phyloP scores from a whole-genome alignment of 2,113 vertebrate species.

The Bubo blakistoni region DNA sequence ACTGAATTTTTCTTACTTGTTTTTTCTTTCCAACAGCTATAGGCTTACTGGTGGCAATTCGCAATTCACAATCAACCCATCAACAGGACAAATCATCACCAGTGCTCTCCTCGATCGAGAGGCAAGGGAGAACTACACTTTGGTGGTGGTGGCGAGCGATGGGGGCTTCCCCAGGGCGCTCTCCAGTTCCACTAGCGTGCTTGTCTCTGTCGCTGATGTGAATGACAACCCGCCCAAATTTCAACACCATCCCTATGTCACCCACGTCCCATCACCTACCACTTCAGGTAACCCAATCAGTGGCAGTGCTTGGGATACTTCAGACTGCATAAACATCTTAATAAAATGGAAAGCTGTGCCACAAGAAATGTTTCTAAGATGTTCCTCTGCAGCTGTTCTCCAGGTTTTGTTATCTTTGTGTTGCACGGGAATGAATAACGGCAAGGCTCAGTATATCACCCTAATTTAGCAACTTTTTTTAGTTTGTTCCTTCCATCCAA shows the following conservation, averaged over 20 bases:
- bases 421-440: not conserved
- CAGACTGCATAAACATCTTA: not conserved
- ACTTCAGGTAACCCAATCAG: slow-evolving; percentile 76
- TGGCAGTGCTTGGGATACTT: not conserved
- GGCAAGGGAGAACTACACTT: slow-evolving; percentile 82
- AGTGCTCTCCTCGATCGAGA: slow-evolving; percentile 91
- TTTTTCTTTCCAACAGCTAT: slow-evolving; percentile 76
- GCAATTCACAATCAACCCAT: slow-evolving; percentile 95
- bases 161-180: slow-evolving; percentile 80
- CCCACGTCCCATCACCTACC: slow-evolving; percentile 88
- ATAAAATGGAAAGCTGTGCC: not conserved
- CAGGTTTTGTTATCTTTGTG: not conserved
- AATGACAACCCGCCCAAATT: slow-evolving; percentile 96
- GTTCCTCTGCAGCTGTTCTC: not conserved
- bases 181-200: slow-evolving; percentile 91
- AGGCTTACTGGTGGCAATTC: slow-evolving; percentile 87
- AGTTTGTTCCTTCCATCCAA: not conserved
- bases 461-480: not conserved
- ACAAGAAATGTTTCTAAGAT: not conserved
- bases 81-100: slow-evolving; percentile 95
- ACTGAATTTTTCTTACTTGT: not conserved
- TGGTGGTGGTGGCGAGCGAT: slow-evolving; percentile 89
- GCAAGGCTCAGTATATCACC: not conserved
- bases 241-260: slow-evolving; percentile 96
- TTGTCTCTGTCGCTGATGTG: slow-evolving; percentile 84